Evolutionary conservation across 2,797 vertebrate genomes (phyloP), one percentile per base, ranked within the genome.

Genomic region (Protonibea diacanthus): DNA sequence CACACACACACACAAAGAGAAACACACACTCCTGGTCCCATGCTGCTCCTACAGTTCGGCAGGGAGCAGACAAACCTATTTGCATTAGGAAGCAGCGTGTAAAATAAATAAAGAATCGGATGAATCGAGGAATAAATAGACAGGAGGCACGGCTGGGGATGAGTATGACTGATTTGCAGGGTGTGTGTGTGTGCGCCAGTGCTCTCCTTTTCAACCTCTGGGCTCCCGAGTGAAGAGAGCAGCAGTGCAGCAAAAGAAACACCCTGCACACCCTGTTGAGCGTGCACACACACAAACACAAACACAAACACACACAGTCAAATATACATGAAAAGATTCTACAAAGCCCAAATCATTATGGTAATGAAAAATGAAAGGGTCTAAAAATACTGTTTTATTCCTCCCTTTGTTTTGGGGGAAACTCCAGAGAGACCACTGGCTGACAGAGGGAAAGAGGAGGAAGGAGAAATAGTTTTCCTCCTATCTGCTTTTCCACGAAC

Each of bases 21-120:
- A 40, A 84, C 81, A 86, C 78, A 78, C 75, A 69, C 69, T 33
- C 82, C 20, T 2, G 80, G 67, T 89, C 89, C 87, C 90, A 87
- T 89, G 88, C 82, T 84, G 89, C 90, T 88, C 72, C 78, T 76
- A 69, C 78, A 86, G 87, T 88, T 91, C 86, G 78, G 60, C 84
- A 27, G 87, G 85, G 88, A 91, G 88, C 86, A 90, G 75, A 78
- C 89, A 84, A 88, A 82, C 91, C 88, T 92, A 93, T 94, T 94
- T 93, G 92, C 93, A 93, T 93, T 86, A 88, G 89, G 93, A 93
- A 92, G 89, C 79, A 71, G 82, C 62, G 71, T 92, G 93, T 93
- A 89, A 93, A 93, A 93, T 94, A 93, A 93, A 94, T 94, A 93
- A 93, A 94, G 89, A 93, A 93, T 87, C 63, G 75, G 82, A 90